Conservation (phyloP, 1,140 invertebrate genomes). For the Dendrolimus kikuchii region DNA sequence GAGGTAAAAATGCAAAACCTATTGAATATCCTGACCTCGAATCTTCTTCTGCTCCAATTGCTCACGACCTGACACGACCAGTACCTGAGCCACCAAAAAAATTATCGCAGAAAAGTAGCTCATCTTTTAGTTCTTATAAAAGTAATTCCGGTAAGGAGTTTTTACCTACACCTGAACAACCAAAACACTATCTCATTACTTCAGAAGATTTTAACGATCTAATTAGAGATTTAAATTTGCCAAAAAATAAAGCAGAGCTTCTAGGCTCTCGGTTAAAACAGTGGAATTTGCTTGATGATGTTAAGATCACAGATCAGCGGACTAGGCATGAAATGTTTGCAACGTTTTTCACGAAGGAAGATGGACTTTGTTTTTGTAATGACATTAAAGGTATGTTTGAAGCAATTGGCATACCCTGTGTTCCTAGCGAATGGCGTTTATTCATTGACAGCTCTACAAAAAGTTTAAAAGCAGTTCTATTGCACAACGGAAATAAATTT, state of each 20-base stretch:
- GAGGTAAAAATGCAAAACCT: too few species aligned
- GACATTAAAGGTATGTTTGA: slow-evolving; percentile 20
- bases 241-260: slow-evolving; percentile 35
- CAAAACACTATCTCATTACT: slow-evolving; percentile 24
- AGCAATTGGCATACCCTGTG: too few species aligned
- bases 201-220: slow-evolving; percentile 32
- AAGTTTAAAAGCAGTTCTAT: too few species aligned
- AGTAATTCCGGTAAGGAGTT: slow-evolving; percentile 18
- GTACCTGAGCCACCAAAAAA: too few species aligned
- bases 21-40: too few species aligned
- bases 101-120: slow-evolving; percentile 12
- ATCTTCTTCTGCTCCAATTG: too few species aligned
- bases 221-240: slow-evolving; percentile 36
- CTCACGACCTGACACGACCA: too few species aligned
- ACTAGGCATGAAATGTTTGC: slow-evolving; percentile 17
- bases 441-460: too few species aligned
- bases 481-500: too few species aligned
- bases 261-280: slow-evolving; percentile 33
- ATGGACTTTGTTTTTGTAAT: slow-evolving; percentile 23
- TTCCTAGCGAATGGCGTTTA: too few species aligned
- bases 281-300: too few species aligned
- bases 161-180: slow-evolving; percentile 20
- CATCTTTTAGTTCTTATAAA: slow-evolving; percentile 13
- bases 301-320: slow-evolving; percentile 16
- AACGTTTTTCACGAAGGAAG: slow-evolving; percentile 17